Evolutionary conservation across 2,113 vertebrate genomes (phyloP).

Genomic region (Percina caprodes): DNA sequence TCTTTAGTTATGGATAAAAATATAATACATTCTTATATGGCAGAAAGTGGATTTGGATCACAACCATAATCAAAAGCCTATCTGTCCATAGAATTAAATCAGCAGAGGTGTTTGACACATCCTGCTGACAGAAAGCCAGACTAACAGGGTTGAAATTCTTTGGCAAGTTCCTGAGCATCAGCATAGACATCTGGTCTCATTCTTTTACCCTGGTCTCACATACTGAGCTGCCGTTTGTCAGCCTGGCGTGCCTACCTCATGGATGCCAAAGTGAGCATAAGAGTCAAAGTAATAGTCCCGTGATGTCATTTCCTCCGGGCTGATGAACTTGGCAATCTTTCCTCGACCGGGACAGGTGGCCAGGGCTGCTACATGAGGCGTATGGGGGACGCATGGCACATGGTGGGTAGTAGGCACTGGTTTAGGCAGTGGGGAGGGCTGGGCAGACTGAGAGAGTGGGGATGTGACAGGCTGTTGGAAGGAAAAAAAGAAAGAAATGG

Average conservation of each 20-base stretch:
- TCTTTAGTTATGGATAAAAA: neutral
- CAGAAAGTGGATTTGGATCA: conserved; percentile 25
- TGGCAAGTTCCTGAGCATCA: conserved; percentile 19
- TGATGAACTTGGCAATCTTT: conserved; percentile 93
- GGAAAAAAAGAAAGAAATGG: neutral
- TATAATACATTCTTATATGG: neutral
- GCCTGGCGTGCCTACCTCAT: conserved; percentile 88
- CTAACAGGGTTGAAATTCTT: conserved; percentile 17
- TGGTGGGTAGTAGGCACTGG: conserved; percentile 88
- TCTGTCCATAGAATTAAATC: conserved; percentile 2
- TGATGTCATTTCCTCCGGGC: conserved; percentile 98
- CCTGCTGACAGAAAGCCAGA: conserved; percentile 7
- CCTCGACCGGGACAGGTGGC: conserved; percentile 90
- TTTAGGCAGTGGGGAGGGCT: conserved; percentile 87
- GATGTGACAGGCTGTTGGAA: conserved; percentile 79
- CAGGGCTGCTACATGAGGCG: conserved; percentile 82
- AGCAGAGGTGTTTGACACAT: conserved; percentile 12
- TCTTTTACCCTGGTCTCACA: conserved; percentile 17
- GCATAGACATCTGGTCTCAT: conserved; percentile 21
- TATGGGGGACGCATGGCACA: conserved; percentile 80
- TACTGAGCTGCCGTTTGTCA: neutral
- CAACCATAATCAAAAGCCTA: conserved; percentile 5
- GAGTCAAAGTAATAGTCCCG: conserved; percentile 99
- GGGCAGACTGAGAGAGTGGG: conserved; percentile 87
- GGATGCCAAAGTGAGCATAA: conserved; percentile 98